A percentile compares a stretch with the other conserved stretches of the same genome.
Conservation (phyloP, 2,797 vertebrate genomes). For the Pseudotriccus pelzelni region DNA sequence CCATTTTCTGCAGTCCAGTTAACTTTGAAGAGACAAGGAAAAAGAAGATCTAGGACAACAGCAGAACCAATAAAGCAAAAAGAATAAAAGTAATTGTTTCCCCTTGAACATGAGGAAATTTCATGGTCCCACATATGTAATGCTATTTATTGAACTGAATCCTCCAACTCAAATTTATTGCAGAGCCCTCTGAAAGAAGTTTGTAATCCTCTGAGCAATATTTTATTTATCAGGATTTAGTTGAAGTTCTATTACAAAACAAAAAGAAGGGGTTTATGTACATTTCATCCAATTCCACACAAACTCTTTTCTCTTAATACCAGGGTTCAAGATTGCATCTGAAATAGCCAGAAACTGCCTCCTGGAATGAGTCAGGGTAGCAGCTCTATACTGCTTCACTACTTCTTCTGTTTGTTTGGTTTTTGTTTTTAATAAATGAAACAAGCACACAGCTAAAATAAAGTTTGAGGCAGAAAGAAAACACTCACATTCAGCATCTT, state of each 20-base stretch:
- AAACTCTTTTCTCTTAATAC: not conserved
- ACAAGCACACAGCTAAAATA: conserved; percentile 40
- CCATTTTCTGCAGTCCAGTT: not conserved
- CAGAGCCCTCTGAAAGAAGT: not conserved
- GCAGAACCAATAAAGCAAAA: not conserved
- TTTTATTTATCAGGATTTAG: not conserved
- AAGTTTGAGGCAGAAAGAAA: conserved; percentile 5
- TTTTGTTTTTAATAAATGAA: conserved; percentile 41
- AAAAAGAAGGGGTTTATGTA: not conserved
- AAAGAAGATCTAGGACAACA: not conserved
- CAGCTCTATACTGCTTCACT: not conserved
- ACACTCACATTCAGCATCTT: conserved; percentile 30
- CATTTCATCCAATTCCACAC: not conserved
- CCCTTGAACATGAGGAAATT: not conserved
- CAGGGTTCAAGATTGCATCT: not conserved
- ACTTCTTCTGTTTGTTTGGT: not conserved
- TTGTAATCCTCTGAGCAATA: not conserved
- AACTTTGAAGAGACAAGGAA: not conserved
- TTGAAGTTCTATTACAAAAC: not conserved
- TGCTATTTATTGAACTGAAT: conserved; percentile 34
- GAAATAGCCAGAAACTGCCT: not conserved
- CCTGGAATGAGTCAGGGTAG: not conserved
- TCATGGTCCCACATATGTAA: not conserved
- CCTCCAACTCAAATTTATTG: not conserved
- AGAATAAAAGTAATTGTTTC: not conserved